Base-by-base conservation (phyloP, 2,113 vertebrate genomes). In the Felis catus region DNA sequence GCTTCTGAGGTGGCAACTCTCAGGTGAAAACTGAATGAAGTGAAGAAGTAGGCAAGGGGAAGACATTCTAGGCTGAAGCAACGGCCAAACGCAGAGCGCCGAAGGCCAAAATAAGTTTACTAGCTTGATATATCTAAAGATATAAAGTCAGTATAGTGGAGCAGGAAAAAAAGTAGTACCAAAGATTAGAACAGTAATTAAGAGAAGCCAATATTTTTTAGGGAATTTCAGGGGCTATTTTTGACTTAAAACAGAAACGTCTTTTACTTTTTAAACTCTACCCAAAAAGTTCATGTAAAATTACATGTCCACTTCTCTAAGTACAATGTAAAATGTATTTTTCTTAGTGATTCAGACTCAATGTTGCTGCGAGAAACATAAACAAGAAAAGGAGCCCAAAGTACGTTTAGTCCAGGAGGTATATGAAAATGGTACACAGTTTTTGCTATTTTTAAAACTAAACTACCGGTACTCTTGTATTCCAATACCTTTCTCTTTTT, bases 381-480 rank as follows among this genome's bases (percentile, higher is more conserved):
- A 71, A 79, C 23, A 88, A 93, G 41, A 88, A 74, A 74, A 95
- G 84, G 65, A 89, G 19, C 36, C 63, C 19, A 19, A 84, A 61
- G 8, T 55, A 51, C 45, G 11, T n/a, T 89, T 45, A 65, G 23
- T 36, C 45, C 14, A 95, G 31, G 19, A 85, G 68, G 5, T 27
- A 61, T 12, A 2, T 71, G 48, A 92, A 92, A 92, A 86, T 66
- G 39, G n/a, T 73, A 85, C 19, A 48, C 4, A n/a, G 25, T 39
- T 63, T 94, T 51, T 65, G 39, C 41, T 93, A 68, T 74, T 92
- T 97, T 95, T 70, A 97, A 85, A 92, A 58, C 29, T 21, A 94
- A 90, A 97, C 84, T 74, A 29, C 33, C 53, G 10, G 48, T 61
- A 95, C 29, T 63, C 31, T 33, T 63, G 3, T 66, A 84, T 76